Evolutionary conservation across 2,888 invertebrate species (phyloP).

Genomic region (Caenorhabditis doughertyi): DNA sequence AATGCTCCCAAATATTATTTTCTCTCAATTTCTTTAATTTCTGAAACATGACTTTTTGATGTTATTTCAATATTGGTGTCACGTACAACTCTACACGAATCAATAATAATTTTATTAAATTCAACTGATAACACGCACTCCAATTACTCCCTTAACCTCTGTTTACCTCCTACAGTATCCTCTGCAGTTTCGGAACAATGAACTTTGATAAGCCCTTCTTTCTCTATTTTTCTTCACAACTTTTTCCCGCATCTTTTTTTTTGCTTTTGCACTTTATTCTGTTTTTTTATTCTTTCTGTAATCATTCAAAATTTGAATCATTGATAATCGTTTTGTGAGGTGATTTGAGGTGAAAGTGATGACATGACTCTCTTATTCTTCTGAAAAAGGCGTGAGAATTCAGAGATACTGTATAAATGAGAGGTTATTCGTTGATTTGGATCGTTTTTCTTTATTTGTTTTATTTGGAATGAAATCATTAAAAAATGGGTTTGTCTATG

Average conservation of each 20-base stretch:
- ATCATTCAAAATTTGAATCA: background rate
- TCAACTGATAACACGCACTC: background rate
- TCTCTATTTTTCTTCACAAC: background rate
- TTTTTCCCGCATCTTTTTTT: slow-evolving; percentile 16
- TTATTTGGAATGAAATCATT: background rate
- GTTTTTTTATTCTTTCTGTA: background rate
- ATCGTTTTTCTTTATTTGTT: background rate
- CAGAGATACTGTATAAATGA: slow-evolving; percentile 1
- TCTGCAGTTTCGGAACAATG: slow-evolving; percentile 2
- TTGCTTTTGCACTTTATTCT: slow-evolving; percentile 26
- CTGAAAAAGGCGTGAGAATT: slow-evolving; percentile 5
- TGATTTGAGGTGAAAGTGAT: slow-evolving; percentile 33
- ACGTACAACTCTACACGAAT: background rate
- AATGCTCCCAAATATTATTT: too few species aligned
- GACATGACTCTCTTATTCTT: background rate
- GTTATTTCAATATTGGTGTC: background rate
- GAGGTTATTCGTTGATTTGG: slow-evolving; percentile 5
- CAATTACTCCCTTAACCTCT: background rate
- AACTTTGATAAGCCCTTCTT: slow-evolving; percentile 14
- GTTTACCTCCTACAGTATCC: slow-evolving; percentile 20
- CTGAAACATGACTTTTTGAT: too few species aligned
- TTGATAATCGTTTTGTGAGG: slow-evolving; percentile 19
- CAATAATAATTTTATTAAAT: background rate
- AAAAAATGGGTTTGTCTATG: background rate
- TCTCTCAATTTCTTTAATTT: too few species aligned